These are phyloP conservation scores for Ruditapes philippinarum DNA, from an alignment of 1,140 invertebrate species.

Conservation along the genomic window DNA sequence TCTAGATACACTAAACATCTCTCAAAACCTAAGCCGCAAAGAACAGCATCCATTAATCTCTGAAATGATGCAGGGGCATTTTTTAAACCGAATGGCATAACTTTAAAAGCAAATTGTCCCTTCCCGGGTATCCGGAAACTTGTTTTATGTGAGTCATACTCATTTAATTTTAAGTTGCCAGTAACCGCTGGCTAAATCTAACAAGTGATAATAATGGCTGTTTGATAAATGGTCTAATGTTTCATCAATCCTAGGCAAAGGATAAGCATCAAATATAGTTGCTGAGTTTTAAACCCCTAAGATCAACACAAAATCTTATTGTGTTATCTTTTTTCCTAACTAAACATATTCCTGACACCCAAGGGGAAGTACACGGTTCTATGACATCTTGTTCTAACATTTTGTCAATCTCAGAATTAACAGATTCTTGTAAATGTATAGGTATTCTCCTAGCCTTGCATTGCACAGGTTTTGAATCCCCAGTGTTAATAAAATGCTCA, in stretches of 20 bases:
- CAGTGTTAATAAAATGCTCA: slow-evolving; percentile 63
- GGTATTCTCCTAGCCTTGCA: slow-evolving; percentile 33
- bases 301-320: slow-evolving; percentile 88
- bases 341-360: slow-evolving; percentile 87
- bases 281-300: slow-evolving; percentile 81
- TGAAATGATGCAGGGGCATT: slow-evolving; percentile 72
- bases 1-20: slow-evolving; percentile 63
- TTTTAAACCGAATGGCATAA: slow-evolving; percentile 72
- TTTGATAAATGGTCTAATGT: slow-evolving; percentile 26
- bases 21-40: slow-evolving; percentile 64
- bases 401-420: slow-evolving; percentile 51
- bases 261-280: slow-evolving; percentile 57
- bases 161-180: slow-evolving; percentile 33
- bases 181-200: slow-evolving; percentile 46
- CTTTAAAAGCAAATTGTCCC: slow-evolving; percentile 67
- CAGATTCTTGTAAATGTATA: background rate
- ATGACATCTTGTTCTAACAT: slow-evolving; percentile 84
- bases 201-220: background rate
- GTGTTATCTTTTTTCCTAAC: slow-evolving; percentile 86
- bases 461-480: slow-evolving; percentile 52
- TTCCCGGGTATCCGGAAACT: slow-evolving; percentile 20
- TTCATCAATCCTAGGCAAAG: slow-evolving; percentile 44
- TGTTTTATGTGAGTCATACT: slow-evolving; percentile 36
- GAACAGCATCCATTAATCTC: slow-evolving; percentile 71
- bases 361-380: slow-evolving; percentile 83